Evolutionary conservation across 2,888 invertebrate genomes (phyloP), one percentile per base, ranked within the genome.

Genomic region (Serripes groenlandicus): DNA sequence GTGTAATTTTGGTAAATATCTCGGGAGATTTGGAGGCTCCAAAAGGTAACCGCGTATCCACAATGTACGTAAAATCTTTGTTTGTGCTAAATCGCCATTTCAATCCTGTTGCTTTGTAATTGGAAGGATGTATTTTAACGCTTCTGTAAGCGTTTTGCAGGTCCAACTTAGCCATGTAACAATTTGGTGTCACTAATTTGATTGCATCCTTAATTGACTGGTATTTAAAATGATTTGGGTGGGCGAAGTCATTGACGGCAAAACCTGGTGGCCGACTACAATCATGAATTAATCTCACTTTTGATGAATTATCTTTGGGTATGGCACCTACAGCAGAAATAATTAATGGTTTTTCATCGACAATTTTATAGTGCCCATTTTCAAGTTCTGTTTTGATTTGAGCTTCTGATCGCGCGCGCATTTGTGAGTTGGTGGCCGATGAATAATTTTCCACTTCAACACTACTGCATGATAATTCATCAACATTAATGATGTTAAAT

Each of bases 361-460:
- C 81, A 18, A 73, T 78, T 35, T 58, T 69, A 42, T 81, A 81
- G 23, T 71, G 68, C 3, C 81, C 77, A 52, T 77, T 77, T 52
- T 77, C 58, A 18, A 74, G 35, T 74, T 81, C 74, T 0, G 58
- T 69, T 52, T 42, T 7, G 3, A 81, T 81, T 64, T 81, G 72
- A 9, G 34, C 26, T 28, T 4, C 2, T 1, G 32, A 32, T 5
- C 4, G n/a, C n/a, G n/a, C n/a, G n/a, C n/a, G 75, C 79, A 75
- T 49, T 49, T 52, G 21, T 9, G 9, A 30, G 7, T 15, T 34
- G 0, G 75, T 75, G 35, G 75, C 80, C 28, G 80, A 80, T 18
- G 21, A 5, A 32, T 80, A 75, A 56, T 80, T 79, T 32, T 79
- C 54, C 32, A 68, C 60, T 23, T 78, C 64, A 23, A 56, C 75